Percentiles rank a stretch among this genome's conserved stretches.
phyloP scores from a whole-genome alignment of 2,113 vertebrate genomes.

The Amblyornis subalaris region DNA sequence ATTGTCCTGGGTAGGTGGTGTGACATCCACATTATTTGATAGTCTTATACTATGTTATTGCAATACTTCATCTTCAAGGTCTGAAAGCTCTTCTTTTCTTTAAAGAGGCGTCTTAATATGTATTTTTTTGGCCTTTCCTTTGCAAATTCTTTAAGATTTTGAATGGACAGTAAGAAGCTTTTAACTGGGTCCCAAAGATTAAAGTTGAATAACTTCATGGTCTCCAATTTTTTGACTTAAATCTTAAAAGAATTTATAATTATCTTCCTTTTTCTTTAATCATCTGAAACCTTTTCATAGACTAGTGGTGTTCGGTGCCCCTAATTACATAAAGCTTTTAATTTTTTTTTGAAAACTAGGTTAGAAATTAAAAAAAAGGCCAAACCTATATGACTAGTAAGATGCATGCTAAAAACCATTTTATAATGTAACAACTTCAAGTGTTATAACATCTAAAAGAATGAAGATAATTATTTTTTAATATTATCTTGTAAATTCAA shows the following conservation, averaged over 20 bases:
- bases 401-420: not conserved
- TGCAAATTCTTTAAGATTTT: not conserved
- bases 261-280: not conserved
- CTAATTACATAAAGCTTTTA: not conserved
- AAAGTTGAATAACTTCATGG: not conserved
- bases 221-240: not conserved
- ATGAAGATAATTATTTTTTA: not conserved
- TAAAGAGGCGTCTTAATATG: not conserved
- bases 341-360: not conserved
- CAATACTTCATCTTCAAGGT: not conserved
- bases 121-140: not conserved
- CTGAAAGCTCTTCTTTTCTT: not conserved
- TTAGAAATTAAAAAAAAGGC: fast-evolving
- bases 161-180: not conserved
- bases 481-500: not conserved
- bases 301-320: not conserved
- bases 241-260: not conserved
- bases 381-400: not conserved
- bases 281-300: not conserved
- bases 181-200: not conserved
- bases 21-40: not conserved
- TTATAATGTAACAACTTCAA: not conserved
- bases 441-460: not conserved
- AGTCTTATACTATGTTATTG: not conserved
- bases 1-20: not conserved